Conservation (phyloP, 2,113 vertebrate species). For the Lethenteron camtschaticum region DNA sequence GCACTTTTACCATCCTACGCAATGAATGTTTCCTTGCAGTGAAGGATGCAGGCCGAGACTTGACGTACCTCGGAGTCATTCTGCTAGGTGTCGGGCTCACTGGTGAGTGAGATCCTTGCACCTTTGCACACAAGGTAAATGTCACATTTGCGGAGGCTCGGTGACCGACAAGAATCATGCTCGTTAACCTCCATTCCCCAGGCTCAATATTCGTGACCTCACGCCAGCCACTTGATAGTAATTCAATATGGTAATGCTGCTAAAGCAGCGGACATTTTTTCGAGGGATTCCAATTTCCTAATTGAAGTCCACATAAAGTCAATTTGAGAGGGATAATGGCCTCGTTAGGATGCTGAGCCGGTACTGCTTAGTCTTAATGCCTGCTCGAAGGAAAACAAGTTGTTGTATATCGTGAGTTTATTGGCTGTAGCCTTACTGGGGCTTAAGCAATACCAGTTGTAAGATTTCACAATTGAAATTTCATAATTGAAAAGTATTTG, state of each 20-base stretch:
- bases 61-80: slow-evolving; percentile 5
- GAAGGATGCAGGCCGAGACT: background rate
- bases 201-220: background rate
- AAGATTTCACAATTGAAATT: no score
- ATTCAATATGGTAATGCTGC: background rate
- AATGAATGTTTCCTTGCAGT: background rate
- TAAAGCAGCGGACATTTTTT: background rate
- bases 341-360: no score
- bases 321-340: background rate
- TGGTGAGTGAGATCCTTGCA: background rate
- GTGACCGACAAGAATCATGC: no score
- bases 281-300: background rate
- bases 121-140: background rate
- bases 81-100: background rate
- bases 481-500: no score
- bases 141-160: background rate
- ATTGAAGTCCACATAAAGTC: background rate
- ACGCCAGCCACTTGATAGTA: background rate
- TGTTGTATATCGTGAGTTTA: no score
- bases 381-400: no score
- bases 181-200: background rate
- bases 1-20: background rate
- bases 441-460: no score
- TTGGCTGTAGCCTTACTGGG: no score
- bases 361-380: no score